Percentiles rank a stretch among this genome's conserved stretches.
phyloP scores from a whole-genome alignment of 2,888 invertebrate genomes.

The Deilephila elpenor region DNA sequence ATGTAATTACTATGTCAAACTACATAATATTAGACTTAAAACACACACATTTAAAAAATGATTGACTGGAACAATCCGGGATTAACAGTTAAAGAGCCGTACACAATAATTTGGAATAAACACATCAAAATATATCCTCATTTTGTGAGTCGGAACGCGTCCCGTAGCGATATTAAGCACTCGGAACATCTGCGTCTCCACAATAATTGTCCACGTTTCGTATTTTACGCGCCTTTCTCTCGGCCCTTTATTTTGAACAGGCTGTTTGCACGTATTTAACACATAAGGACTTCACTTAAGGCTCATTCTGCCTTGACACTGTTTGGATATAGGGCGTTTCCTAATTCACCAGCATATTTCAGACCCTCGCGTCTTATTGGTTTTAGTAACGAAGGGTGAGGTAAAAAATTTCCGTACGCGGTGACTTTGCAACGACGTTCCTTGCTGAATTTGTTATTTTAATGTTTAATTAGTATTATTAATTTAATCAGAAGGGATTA shows the following conservation, averaged over 20 bases:
- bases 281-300: conserved; percentile 36
- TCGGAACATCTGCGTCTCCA: conserved; percentile 49
- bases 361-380: conserved; percentile 82
- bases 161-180: conserved; percentile 39
- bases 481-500: neutral
- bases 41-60: neutral
- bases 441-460: conserved; percentile 5
- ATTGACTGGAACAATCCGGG: neutral
- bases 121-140: neutral
- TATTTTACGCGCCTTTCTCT: conserved; percentile 64
- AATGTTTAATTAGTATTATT: conserved; percentile 4
- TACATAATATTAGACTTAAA: neutral
- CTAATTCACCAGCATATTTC: conserved; percentile 53
- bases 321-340: conserved; percentile 68
- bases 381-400: conserved; percentile 77
- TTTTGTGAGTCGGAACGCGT: conserved; percentile 9
- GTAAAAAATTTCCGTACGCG: conserved; percentile 56
- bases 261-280: conserved; percentile 41
- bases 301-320: conserved; percentile 45
- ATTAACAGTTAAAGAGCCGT: neutral
- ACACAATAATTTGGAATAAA: neutral
- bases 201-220: conserved; percentile 54
- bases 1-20: neutral
- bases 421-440: conserved; percentile 71
- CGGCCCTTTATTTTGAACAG: conserved; percentile 53